Conservation (phyloP, 2,113 vertebrate genomes). For the Motacilla alba region DNA sequence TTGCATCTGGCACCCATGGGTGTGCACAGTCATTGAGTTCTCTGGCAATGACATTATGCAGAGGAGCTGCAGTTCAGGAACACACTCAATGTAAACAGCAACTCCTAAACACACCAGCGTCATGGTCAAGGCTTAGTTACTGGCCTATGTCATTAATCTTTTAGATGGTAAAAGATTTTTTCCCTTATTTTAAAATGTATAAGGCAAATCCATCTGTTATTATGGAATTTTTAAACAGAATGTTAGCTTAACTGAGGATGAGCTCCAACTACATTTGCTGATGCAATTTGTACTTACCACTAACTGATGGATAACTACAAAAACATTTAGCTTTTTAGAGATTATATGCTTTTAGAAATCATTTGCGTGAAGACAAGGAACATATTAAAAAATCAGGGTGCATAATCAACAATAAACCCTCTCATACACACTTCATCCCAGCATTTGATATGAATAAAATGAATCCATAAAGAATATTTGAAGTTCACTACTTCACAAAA, state of each 20-base stretch:
- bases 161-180: not conserved
- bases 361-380: not conserved
- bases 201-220: not conserved
- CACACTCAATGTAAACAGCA: not conserved
- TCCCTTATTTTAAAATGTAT: not conserved
- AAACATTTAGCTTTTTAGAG: not conserved
- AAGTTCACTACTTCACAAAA: not conserved
- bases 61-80: not conserved
- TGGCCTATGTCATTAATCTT: fast-evolving
- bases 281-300: not conserved
- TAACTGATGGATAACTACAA: not conserved
- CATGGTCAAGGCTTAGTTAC: not conserved
- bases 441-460: not conserved
- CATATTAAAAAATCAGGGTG: not conserved
- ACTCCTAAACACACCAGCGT: not conserved
- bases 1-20: not conserved
- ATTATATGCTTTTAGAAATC: not conserved
- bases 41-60: not conserved
- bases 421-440: not conserved
- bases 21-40: not conserved
- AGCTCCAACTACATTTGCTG: not conserved
- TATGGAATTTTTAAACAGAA: not conserved
- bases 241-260: not conserved
- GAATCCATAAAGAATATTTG: not conserved
- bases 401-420: not conserved